Evolutionary conservation across 2,888 invertebrate genomes (phyloP).

Genomic region (Troides oblongomaculatus): DNA sequence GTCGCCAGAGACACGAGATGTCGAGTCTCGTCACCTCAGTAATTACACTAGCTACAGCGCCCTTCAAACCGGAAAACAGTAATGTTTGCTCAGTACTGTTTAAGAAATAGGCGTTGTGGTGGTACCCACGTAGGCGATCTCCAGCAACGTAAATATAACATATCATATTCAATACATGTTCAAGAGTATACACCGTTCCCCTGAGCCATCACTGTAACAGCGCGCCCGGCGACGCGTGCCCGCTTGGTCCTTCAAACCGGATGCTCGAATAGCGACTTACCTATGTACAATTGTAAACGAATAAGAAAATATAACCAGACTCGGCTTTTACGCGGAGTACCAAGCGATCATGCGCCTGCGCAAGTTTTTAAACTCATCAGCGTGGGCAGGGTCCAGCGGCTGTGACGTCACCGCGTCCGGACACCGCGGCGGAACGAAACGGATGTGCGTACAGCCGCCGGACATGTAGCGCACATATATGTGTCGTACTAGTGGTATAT

Average conservation of each 20-base stretch:
- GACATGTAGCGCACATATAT: neutral
- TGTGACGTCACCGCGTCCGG: neutral
- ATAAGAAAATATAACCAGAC: neutral
- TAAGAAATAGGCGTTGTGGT: no score
- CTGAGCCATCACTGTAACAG: no score
- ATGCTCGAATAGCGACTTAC: neutral
- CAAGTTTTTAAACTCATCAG: conserved; percentile 1
- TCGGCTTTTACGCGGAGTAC: neutral
- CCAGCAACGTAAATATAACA: neutral
- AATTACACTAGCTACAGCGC: no score
- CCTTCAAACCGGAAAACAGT: no score
- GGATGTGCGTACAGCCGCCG: neutral
- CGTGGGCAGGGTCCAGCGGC: conserved; percentile 6
- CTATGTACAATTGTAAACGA: neutral
- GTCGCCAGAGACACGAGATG: no score
- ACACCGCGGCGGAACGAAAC: neutral
- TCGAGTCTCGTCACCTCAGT: no score
- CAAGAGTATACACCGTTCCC: conserved; percentile 13
- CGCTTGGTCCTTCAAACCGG: conserved; percentile 14
- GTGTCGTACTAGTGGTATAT: no score
- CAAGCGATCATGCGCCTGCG: neutral
- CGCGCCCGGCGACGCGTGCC: neutral
- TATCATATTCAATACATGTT: neutral
- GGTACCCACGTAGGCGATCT: no score
- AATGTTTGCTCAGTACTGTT: no score